A percentile compares a stretch with the other conserved stretches of the same genome.
Conservation (phyloP, 2,888 invertebrate genomes). For the Synergus gifuensis region DNA sequence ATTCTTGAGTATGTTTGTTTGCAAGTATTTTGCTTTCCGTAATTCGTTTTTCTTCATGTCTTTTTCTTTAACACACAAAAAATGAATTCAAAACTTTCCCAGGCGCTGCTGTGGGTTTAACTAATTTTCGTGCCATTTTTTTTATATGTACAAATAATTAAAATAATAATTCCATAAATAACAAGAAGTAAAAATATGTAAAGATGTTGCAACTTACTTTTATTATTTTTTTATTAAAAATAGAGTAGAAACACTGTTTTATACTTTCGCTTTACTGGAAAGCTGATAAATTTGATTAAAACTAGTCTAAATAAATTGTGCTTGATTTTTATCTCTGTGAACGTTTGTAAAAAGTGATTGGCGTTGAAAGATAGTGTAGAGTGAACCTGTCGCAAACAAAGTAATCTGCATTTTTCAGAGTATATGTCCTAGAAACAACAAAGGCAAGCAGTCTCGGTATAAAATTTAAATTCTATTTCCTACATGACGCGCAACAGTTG, state of each 20-base stretch:
- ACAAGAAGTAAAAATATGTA: not conserved
- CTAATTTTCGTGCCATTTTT: not conserved
- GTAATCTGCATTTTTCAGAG: not conserved
- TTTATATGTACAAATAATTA: not conserved
- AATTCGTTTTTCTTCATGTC: not conserved
- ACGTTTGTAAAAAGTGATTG: not conserved
- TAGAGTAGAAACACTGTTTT: not conserved
- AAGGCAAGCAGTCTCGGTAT: slow-evolving; percentile 2
- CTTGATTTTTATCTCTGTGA: not conserved
- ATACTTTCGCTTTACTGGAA: not conserved
- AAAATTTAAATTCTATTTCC: not conserved
- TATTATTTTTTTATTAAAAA: not conserved
- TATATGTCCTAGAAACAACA: not conserved
- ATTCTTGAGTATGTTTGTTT: slow-evolving; percentile 14
- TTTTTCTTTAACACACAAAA: not conserved
- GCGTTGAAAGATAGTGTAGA: not conserved
- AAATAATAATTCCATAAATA: not conserved
- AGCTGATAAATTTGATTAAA: not conserved
- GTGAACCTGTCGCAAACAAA: not conserved
- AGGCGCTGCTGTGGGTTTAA: not conserved
- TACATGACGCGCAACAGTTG: not conserved
- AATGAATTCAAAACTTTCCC: slow-evolving; percentile 19
- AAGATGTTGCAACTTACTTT: no score
- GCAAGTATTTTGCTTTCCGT: not conserved
- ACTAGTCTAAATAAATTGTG: not conserved